Evolutionary conservation across 35 echinoderm and acorn worm genomes (phyloP).

Genomic region (Chiridota heheva): DNA sequence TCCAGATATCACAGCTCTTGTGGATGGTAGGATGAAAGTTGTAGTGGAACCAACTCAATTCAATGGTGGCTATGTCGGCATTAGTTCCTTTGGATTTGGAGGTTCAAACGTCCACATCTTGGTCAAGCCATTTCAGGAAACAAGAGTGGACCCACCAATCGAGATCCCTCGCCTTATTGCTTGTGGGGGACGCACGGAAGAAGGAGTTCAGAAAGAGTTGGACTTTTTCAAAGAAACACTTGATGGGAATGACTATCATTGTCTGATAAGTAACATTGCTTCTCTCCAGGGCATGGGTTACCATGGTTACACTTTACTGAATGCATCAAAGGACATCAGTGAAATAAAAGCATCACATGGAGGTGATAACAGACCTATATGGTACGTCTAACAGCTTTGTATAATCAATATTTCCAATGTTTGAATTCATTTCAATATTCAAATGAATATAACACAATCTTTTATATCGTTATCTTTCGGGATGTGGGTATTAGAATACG

Average conservation of each 20-base stretch:
- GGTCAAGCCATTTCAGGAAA: slow-evolving; percentile 44
- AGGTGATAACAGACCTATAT: slow-evolving; percentile 42
- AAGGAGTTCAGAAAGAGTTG: slow-evolving; percentile 43
- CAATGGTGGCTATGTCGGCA: slow-evolving; percentile 61
- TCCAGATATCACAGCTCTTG: slow-evolving; percentile 68
- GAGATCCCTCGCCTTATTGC: slow-evolving; percentile 34
- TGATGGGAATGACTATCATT: background rate
- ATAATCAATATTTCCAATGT: background rate
- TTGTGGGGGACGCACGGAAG: slow-evolving; percentile 64
- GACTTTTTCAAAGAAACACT: slow-evolving; percentile 29
- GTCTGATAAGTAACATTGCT: slow-evolving; percentile 52
- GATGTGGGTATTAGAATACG: too few species aligned
- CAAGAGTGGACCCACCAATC: background rate
- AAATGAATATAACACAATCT: background rate
- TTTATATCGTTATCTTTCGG: slow-evolving; percentile 5
- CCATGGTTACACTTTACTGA: slow-evolving; percentile 53
- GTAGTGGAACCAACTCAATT: slow-evolving; percentile 64
- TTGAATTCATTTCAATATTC: background rate
- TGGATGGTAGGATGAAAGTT: slow-evolving; percentile 78
- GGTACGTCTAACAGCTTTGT: slow-evolving; percentile 31
- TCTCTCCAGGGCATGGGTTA: slow-evolving; percentile 40
- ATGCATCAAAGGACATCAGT: background rate
- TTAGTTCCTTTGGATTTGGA: slow-evolving; percentile 92
- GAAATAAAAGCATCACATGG: slow-evolving; percentile 37
- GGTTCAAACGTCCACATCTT: slow-evolving; percentile 82